These are phyloP conservation scores for Brachionus koreanus DNA, from an alignment of 1,140 invertebrate species.

Conservation along the genomic window DNA sequence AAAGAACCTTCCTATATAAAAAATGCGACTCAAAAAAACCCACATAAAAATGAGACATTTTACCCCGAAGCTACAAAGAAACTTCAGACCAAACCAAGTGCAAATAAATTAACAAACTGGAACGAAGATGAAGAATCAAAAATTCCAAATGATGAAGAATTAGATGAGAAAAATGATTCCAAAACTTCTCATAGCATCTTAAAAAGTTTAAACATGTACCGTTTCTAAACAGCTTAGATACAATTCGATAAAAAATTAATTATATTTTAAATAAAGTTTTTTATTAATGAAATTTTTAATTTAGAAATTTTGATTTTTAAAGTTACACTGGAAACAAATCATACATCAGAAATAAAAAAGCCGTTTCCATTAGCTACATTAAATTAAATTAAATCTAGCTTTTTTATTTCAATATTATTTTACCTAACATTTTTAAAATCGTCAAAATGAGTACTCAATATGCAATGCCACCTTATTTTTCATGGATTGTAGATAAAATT, in stretches of 20 bases:
- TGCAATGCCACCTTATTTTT: slow-evolving; percentile 39
- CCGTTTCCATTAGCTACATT: neutral
- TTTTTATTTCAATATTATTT: neutral
- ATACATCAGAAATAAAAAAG: neutral
- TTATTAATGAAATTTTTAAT: neutral
- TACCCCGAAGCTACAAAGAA: neutral
- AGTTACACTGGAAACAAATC: neutral
- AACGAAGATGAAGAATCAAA: neutral
- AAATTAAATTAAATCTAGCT: neutral
- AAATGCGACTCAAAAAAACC: too few species aligned
- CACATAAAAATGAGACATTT: neutral
- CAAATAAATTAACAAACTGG: neutral
- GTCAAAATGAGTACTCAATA: slow-evolving; percentile 24
- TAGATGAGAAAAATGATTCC: neutral
- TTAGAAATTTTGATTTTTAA: neutral
- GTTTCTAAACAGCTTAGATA: neutral
- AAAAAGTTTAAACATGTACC: slow-evolving; percentile 5
- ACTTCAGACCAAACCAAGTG: neutral
- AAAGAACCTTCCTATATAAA: too few species aligned
- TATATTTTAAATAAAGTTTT: neutral
- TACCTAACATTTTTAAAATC: neutral
- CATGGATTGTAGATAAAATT: slow-evolving; percentile 35
- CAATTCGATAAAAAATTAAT: neutral
- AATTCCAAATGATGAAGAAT: neutral
- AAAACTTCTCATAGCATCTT: neutral